A percentile compares a stretch with the other conserved stretches of the same genome.
Evolutionary conservation across 2,888 invertebrate genomes (phyloP).

Genomic region (Lochmaea crataegi): DNA sequence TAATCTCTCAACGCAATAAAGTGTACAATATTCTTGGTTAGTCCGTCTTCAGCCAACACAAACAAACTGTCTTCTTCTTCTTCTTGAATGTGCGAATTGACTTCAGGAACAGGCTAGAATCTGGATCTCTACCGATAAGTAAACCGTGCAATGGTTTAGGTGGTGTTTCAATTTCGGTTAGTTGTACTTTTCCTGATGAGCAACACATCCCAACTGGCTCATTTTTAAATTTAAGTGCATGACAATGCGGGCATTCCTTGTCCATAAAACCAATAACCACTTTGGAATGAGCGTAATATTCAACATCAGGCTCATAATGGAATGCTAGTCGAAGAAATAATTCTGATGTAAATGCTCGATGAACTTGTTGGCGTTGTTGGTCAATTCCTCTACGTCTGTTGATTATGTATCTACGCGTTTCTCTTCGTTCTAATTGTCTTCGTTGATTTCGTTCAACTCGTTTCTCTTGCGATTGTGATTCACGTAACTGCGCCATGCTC

Average conservation of each 20-base stretch:
- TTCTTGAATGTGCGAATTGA: no score
- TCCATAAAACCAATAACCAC: slow-evolving; percentile 23
- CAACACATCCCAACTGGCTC: slow-evolving; percentile 28
- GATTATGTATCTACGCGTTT: no score
- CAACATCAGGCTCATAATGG: slow-evolving; percentile 12
- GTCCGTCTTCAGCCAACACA: no score
- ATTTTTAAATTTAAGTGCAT: slow-evolving; percentile 14
- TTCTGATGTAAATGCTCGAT: slow-evolving; percentile 17
- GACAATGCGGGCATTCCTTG: slow-evolving; percentile 18
- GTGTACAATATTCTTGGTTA: no score
- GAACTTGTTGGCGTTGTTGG: slow-evolving; percentile 21
- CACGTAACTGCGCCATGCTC: no score
- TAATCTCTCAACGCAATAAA: no score
- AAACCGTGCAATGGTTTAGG: slow-evolving; percentile 6
- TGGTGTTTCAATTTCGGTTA: slow-evolving; percentile 11
- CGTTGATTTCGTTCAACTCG: no score
- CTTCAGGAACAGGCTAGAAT: slow-evolving; percentile 22
- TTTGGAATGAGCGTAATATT: slow-evolving; percentile 27
- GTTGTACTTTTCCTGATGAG: not conserved
- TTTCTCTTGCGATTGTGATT: no score
- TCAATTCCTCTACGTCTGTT: slow-evolving; percentile 20
- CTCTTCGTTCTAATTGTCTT: no score
- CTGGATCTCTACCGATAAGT: slow-evolving; percentile 18
- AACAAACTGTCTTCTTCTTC: no score
- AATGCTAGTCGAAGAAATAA: slow-evolving; percentile 8